Base-by-base conservation (phyloP, 2,797 vertebrate genomes). In the Phrynocephalus vlangalii region DNA sequence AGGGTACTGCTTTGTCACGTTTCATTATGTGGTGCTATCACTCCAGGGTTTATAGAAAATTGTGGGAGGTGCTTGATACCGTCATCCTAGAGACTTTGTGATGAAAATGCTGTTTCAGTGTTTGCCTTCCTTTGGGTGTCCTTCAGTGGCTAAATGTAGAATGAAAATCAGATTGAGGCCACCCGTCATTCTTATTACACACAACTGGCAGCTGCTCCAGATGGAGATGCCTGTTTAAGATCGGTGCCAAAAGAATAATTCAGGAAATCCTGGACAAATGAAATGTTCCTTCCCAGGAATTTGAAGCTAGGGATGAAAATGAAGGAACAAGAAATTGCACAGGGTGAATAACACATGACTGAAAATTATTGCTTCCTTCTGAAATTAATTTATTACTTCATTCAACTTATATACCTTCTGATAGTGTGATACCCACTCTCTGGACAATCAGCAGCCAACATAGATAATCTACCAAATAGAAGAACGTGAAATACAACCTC, bases 1-100 rank as follows among this genome's bases (percentile, higher is more conserved):
- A 88, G 66, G 88, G 87, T 70, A 26, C 68, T 30, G 67, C 78
- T 18, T 91, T 94, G 87, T 95, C 87, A 88, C 16, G 0, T 90
- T 90, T 90, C 77, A 86, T 93, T 95, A 89, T 0, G 0, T 24
- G 86, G 68, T 68, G 89, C 87, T 80, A 80, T 73, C 9, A 87
- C 92, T 81, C 75, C 87, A 79, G 84, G 3, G 60, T 86, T 86
- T 73, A 44, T 90, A 56, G 26, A 91, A 80, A 86, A 79, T 89
- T 48, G 68, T 1, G 20, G 1, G 3, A 50, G 76, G 80, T 67
- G 24, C 3, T 77, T 7, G 11, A 0, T 72, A n/a, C 72, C 38
- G 11, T 11, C 30, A 68, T 56, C 33, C 78, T 56, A 22, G 48
- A 38, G 30, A 30, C 1, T 72, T 84, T 88, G 76, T 22, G 82